Evolutionary conservation across 2,888 invertebrate species (phyloP).

Genomic region (Leucophora obtusa): DNA sequence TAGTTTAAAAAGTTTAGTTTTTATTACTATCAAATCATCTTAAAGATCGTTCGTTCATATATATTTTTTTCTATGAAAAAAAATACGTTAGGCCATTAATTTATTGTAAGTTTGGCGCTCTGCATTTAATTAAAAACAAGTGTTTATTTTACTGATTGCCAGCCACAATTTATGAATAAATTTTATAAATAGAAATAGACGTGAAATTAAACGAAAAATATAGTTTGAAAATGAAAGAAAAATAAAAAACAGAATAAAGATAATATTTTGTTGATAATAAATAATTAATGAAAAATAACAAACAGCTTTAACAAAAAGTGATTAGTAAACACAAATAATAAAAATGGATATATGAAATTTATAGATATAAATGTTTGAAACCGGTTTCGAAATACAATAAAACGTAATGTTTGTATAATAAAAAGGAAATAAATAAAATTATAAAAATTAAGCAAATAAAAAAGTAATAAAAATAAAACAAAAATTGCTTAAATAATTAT

Average conservation of each 20-base stretch:
- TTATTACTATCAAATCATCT: constrained; percentile 5
- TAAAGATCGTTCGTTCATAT: constrained; percentile 4
- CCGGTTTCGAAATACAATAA: background rate
- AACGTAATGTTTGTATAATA: background rate
- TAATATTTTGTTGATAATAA: background rate
- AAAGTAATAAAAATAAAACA: background rate
- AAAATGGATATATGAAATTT: background rate
- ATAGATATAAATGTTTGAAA: background rate
- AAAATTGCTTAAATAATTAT: background rate
- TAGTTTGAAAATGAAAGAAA: background rate
- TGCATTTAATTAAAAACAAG: constrained; percentile 56
- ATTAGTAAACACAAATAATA: background rate
- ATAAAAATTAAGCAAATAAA: background rate
- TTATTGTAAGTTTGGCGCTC: constrained; percentile 57
- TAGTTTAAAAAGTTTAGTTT: background rate
- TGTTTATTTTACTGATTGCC: constrained; percentile 53
- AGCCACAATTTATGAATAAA: constrained; percentile 32
- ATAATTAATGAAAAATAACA: background rate
- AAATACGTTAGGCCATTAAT: constrained; percentile 35
- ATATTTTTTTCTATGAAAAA: constrained; percentile 19
- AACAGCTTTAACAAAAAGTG: background rate
- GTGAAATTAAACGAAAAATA: background rate
- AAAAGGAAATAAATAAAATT: background rate
- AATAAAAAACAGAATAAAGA: background rate
- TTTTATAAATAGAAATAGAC: constrained; percentile 5